Percentiles rank a stretch among this genome's conserved stretches.
These are phyloP conservation scores for Caerostris extrusa DNA, from an alignment of 1,140 invertebrate genomes.

Conservation along the genomic window DNA sequence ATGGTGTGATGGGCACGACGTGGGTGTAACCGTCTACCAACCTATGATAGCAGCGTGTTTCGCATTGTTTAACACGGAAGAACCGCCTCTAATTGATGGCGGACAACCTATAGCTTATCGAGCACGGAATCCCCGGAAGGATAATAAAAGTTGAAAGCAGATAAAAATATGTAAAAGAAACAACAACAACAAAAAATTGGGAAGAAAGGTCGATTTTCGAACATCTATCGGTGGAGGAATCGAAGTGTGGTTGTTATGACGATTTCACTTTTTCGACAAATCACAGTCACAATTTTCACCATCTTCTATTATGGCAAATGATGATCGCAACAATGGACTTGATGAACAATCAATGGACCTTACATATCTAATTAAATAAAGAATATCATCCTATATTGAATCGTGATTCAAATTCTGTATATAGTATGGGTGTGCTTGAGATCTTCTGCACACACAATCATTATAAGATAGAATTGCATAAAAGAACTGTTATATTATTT, in stretches of 20 bases:
- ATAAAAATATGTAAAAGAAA: slow-evolving; percentile 36
- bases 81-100: slow-evolving; percentile 52
- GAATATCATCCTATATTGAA: too few species aligned
- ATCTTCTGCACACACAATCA: too few species aligned
- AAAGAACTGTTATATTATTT: too few species aligned
- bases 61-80: slow-evolving; percentile 68
- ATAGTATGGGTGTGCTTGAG: too few species aligned
- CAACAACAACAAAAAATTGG: slow-evolving; percentile 4
- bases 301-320: too few species aligned
- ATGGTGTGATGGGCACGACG: not conserved
- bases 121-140: slow-evolving; percentile 1
- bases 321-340: too few species aligned
- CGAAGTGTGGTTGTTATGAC: slow-evolving; percentile 57
- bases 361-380: too few species aligned
- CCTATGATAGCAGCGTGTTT: not conserved
- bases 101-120: slow-evolving; percentile 48
- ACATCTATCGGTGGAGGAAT: slow-evolving; percentile 37
- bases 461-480: too few species aligned
- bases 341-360: too few species aligned
- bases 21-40: slow-evolving; percentile 18
- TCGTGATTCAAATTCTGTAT: too few species aligned
- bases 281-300: too few species aligned
- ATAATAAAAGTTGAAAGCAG: slow-evolving; percentile 31
- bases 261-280: slow-evolving; percentile 30
- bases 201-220: slow-evolving; percentile 44